phyloP scores from a whole-genome alignment of 1,140 invertebrate genomes.

The Drosophila auraria region DNA sequence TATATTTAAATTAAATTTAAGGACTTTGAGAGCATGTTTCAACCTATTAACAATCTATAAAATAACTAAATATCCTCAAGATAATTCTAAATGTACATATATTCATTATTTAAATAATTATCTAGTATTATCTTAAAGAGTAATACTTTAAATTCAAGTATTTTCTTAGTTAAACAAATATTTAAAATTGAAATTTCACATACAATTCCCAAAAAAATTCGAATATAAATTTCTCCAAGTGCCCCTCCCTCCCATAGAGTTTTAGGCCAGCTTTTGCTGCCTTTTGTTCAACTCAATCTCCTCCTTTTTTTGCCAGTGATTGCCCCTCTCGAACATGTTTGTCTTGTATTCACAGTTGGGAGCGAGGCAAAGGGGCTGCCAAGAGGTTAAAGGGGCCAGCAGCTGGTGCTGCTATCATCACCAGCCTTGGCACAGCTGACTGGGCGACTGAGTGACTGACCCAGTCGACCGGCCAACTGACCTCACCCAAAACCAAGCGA shows the following conservation, averaged over 20 bases:
- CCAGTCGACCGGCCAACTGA: constrained; percentile 30
- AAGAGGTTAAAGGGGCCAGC: constrained; percentile 18
- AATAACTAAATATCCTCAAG: too few species aligned
- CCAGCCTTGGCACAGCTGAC: constrained; percentile 55
- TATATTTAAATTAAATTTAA: too few species aligned
- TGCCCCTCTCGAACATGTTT: constrained; percentile 57
- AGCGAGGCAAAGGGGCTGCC: constrained; percentile 1
- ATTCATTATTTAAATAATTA: too few species aligned
- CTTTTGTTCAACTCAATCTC: constrained; percentile 17
- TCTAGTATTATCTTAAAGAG: too few species aligned
- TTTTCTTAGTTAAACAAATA: too few species aligned
- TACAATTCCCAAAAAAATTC: too few species aligned
- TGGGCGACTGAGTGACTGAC: constrained; percentile 42
- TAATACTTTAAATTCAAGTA: too few species aligned
- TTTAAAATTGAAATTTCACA: background rate
- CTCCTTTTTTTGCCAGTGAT: constrained; percentile 28
- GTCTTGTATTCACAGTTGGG: constrained; percentile 39
- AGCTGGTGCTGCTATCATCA: constrained; percentile 8
- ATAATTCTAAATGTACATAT: too few species aligned
- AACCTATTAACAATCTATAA: too few species aligned
- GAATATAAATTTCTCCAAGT: background rate
- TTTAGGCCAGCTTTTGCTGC: constrained; percentile 42
- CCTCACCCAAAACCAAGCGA: constrained; percentile 10
- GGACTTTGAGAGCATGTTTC: too few species aligned
- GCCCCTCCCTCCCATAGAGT: constrained; percentile 17